Base-by-base conservation (phyloP, 2,888 invertebrate genomes). In the Chouioia cunea region DNA sequence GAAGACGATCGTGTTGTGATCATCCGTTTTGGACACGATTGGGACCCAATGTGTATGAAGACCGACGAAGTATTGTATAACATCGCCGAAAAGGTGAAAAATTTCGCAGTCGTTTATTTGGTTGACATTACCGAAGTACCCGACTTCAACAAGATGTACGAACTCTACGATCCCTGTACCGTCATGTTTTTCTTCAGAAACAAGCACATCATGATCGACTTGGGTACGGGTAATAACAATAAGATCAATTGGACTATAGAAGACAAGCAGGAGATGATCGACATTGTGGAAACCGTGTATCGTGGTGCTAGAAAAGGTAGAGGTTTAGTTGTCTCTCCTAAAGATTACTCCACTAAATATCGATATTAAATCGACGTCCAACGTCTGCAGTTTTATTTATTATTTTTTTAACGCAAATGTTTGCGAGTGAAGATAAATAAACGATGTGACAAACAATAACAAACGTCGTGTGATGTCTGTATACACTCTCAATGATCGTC, bases 21-120 rank as follows among this genome's bases (percentile, higher is more conserved):
- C 0, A 97, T 99, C 74, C 90, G 99, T 69, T 99, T 99, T 86
- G 99, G 99, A 0, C 99, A 99, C 85, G 99, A 99, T 89, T 99
- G 99, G 99, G 99, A 99, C 85, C 99, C 99, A 0, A 97, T 97
- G 0, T 99, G 99, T 84, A 99, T 99, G 99, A 97, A 98, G 87
- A 99, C 99, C 99, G 99, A 99, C 81, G 99, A 99, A 89, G 96
- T 97, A 0, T 87, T 97, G 50, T 97, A 97, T 86, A 96, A 95
- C 81, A 97, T 97, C 65, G 97, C 97, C 0, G 97, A 97, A 81
- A 98, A 98, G 89, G 96, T 98, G 2, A 99, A 99, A 86, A 99
- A 99, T 85, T 99, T 99, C 88, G 98, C 99, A 0, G 97, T 97
- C 18, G 93, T 98, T 70, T 99, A 99, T 85, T 88, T 99, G 54